These are phyloP conservation scores for Platanista minor DNA, from an alignment of 2,113 vertebrate species.

Conservation along the genomic window DNA sequence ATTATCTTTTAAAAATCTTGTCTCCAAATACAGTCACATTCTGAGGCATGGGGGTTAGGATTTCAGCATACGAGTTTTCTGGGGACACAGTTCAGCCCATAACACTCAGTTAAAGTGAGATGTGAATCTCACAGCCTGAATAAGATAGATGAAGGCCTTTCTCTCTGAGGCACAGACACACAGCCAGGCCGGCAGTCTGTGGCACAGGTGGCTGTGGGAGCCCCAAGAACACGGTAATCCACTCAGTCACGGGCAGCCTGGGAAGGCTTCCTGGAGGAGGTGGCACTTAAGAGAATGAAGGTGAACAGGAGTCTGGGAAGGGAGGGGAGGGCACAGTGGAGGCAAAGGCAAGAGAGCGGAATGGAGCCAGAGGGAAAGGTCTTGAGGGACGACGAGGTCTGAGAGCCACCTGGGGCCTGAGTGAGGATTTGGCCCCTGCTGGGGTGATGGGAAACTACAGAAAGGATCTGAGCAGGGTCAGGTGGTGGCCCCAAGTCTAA, in stretches of 20 bases:
- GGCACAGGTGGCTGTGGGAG: background rate
- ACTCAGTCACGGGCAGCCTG: background rate
- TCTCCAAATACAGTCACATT: background rate
- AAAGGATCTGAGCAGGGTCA: background rate
- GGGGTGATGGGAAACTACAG: background rate
- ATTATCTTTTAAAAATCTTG: background rate
- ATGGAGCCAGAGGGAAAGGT: background rate
- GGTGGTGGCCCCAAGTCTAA: background rate
- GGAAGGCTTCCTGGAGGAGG: background rate
- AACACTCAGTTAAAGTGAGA: background rate
- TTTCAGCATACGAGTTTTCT: background rate
- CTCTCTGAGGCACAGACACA: background rate
- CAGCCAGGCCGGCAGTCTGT: background rate
- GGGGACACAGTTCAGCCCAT: background rate
- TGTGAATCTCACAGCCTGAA: background rate
- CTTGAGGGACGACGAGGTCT: background rate
- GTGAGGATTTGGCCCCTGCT: background rate
- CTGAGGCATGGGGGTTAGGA: background rate
- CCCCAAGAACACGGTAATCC: background rate
- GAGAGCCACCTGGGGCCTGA: background rate
- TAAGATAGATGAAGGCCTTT: background rate
- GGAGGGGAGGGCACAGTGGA: background rate
- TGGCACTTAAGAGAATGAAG: background rate
- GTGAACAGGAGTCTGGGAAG: background rate
- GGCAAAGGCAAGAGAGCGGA: too few species aligned